Base-by-base conservation (phyloP, 2,888 invertebrate species). In the Pinctada fucata region DNA sequence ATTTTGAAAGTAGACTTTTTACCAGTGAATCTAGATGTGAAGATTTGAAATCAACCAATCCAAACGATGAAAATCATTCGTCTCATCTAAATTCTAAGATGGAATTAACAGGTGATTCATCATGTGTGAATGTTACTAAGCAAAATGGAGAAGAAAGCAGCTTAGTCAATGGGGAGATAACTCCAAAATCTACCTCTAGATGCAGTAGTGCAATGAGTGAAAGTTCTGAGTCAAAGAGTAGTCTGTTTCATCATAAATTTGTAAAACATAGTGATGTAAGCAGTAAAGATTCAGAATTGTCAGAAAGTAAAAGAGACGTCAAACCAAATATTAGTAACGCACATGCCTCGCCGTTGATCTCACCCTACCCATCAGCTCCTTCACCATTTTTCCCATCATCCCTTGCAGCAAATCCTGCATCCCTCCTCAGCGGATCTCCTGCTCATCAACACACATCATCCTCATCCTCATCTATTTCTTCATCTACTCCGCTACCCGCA, bases 261-360 rank as follows among this genome's bases (percentile, higher is more conserved):
- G 84, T 79, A 48, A 87, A 86, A 78, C 82, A 86, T 48, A 84
- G 82, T 82, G 87, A 88, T 58, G 83, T 86, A 73, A 83, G 84
- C 77, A 81, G 79, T 79, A 65, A 81, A 50, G 79, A 82, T 16
- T 76, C 76, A 58, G 79, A 66, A 76, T 16, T 80, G 74, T 50
- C 65, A 31, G 31, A 31, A 31, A 31, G 31, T 31, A 31, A 64
- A n/a, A 65, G 58, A 10, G 78, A 78, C 58, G 58, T 72, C 48
- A 78, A 78, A 51, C 52, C 73, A 10, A 71, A 71, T 45, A 75
- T 79, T 45, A 75, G 66, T 71, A 69, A 63, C 50, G 75, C 75
- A 52, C 75, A 79, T 45, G 69, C 77, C 31, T 77, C 80, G 31
- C 77, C 80, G 2, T 66, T 80, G 31, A 77, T 80, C 8, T 74